Conservation (phyloP, 2,113 vertebrate species). For the Gymnobelideus leadbeateri region DNA sequence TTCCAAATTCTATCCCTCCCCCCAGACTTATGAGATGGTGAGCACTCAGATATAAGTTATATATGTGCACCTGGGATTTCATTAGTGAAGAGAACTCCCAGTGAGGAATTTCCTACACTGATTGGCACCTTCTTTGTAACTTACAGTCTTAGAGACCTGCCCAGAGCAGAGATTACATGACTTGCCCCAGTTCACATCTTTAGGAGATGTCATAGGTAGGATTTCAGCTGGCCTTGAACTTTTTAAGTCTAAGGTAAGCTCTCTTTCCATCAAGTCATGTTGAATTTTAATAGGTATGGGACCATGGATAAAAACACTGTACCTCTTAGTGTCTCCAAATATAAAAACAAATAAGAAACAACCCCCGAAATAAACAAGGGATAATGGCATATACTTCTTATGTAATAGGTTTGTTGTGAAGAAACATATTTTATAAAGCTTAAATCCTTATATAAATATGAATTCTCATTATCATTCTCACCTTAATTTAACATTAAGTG, state of each 20-base stretch:
- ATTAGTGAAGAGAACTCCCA: background rate
- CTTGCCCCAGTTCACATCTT: background rate
- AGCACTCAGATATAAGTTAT: background rate
- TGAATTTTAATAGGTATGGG: background rate
- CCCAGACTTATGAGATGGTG: background rate
- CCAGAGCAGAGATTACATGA: background rate
- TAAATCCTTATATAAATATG: background rate
- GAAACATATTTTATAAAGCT: background rate
- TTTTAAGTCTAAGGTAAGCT: background rate
- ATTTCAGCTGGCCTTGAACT: background rate
- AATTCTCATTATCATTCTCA: background rate
- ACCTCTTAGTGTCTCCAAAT: background rate
- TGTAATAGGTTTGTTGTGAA: background rate
- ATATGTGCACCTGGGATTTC: background rate
- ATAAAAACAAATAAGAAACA: background rate
- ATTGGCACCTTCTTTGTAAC: background rate
- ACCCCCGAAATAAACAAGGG: background rate
- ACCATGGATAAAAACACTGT: background rate
- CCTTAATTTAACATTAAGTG: background rate
- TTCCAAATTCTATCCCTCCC: background rate
- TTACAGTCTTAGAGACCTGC: background rate
- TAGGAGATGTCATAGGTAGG: background rate
- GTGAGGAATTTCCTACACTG: background rate
- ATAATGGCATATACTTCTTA: background rate
- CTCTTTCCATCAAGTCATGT: background rate